Evolutionary conservation across 1,140 invertebrate species (phyloP).

Genomic region (Phenacoccus solenopsis): DNA sequence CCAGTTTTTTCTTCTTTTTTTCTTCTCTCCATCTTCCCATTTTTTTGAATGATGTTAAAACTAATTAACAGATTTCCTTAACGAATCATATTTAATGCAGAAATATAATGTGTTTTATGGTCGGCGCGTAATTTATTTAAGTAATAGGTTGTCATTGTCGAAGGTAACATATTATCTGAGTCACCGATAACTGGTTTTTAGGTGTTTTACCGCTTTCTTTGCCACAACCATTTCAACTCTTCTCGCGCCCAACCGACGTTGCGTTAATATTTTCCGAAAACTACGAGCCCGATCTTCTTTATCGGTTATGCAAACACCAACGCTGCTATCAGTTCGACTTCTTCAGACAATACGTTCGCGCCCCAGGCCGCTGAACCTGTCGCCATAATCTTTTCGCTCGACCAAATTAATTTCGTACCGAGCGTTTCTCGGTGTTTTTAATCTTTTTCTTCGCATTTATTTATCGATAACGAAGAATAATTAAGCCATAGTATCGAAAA

Average conservation of each 20-base stretch:
- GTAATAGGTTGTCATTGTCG: conserved; percentile 10
- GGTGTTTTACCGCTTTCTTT: not conserved
- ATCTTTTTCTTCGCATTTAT: too few relatives aligned
- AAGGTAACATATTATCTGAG: conserved; percentile 14
- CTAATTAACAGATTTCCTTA: conserved; percentile 16
- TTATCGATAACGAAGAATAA: too few relatives aligned
- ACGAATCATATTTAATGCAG: conserved; percentile 12
- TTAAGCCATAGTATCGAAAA: too few relatives aligned
- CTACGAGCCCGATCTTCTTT: too few relatives aligned
- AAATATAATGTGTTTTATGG: conserved; percentile 14
- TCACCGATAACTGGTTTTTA: conserved; percentile 10
- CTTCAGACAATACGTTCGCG: too few relatives aligned
- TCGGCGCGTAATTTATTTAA: conserved; percentile 15
- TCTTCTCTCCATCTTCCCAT: not conserved
- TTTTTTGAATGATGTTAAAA: conserved; percentile 11
- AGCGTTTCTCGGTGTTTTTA: too few relatives aligned
- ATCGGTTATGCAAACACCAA: too few relatives aligned
- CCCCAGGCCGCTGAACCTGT: too few relatives aligned
- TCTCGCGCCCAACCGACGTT: not conserved
- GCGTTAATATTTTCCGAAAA: not conserved
- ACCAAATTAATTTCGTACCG: too few relatives aligned
- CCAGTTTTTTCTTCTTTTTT: conserved; percentile 2
- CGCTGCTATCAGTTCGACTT: too few relatives aligned
- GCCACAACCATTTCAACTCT: not conserved
- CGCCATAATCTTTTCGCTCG: too few relatives aligned